A percentile compares a stretch with the other conserved stretches of the same genome.
phyloP scores from a whole-genome alignment of 2,888 invertebrate genomes.

The Metallyticus violacea region DNA sequence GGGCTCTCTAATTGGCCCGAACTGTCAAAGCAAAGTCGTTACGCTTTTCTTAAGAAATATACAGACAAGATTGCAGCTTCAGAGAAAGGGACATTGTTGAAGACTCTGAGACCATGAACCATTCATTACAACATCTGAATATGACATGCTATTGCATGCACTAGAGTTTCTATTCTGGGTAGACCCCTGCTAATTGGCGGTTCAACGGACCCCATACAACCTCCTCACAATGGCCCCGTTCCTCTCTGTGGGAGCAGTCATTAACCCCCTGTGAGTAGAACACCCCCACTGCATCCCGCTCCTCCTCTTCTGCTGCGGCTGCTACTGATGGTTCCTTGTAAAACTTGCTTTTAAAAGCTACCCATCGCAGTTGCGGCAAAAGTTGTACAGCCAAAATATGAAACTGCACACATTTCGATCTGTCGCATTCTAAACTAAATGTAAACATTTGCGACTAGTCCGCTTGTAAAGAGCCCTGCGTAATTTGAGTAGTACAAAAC shows the following conservation, averaged over 20 bases:
- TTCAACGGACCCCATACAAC: background rate
- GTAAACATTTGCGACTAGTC: no score
- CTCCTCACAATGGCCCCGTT: background rate
- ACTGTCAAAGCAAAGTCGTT: background rate
- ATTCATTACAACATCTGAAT: background rate
- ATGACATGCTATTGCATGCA: background rate
- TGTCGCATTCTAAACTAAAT: no score
- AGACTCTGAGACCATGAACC: no score
- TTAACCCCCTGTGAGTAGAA: background rate
- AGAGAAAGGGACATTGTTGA: background rate
- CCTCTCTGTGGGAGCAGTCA: slow-evolving; percentile 12
- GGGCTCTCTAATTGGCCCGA: background rate
- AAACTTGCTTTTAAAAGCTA: no score
- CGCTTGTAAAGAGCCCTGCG: no score
- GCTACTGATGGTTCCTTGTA: background rate
- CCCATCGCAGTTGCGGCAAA: no score
- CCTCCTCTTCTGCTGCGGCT: no score
- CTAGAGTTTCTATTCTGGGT: background rate
- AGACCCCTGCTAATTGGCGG: slow-evolving; percentile 7
- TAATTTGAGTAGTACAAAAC: no score
- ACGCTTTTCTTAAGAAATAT: no score
- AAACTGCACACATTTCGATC: no score
- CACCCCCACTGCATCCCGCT: background rate
- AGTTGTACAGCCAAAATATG: no score
- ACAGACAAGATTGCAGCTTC: no score